A percentile compares a stretch with the other conserved stretches of the same genome.
phyloP scores from a whole-genome alignment of 2,797 vertebrate species.

The Hemitrygon akajei region DNA sequence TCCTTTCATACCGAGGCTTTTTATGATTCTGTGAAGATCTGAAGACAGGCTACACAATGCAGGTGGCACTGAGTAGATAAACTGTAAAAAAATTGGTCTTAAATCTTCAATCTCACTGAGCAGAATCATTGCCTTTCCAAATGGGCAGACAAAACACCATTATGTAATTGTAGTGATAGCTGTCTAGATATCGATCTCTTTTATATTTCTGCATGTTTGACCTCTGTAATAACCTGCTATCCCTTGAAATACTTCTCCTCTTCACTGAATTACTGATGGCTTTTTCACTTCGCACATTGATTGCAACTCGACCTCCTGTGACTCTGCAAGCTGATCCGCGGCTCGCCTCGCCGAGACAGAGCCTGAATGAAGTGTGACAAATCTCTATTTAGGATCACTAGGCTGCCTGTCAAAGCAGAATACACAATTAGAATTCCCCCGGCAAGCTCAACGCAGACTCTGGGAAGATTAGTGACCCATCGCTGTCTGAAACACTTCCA shows the following conservation, averaged over 20 bases:
- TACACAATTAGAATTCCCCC: slow-evolving; percentile 67
- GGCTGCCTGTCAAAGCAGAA: slow-evolving; percentile 53
- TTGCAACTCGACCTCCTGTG: slow-evolving; percentile 49
- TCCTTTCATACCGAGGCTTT: no score
- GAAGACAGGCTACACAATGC: not conserved
- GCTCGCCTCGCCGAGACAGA: slow-evolving; percentile 51
- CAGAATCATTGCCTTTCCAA: not conserved
- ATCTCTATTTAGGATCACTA: slow-evolving; percentile 68
- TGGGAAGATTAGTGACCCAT: slow-evolving; percentile 8
- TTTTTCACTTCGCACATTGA: slow-evolving; percentile 45
- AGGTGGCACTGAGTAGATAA: not conserved
- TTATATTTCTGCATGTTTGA: not conserved
- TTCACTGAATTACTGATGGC: slow-evolving; percentile 52
- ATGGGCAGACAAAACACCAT: not conserved
- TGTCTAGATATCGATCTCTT: slow-evolving; percentile 19
- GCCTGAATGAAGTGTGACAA: slow-evolving; percentile 72
- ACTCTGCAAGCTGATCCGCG: slow-evolving; percentile 62
- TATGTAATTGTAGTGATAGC: slow-evolving; percentile 24
- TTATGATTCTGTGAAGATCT: not conserved
- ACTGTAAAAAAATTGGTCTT: slow-evolving; percentile 4
- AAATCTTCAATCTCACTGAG: not conserved
- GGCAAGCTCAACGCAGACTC: slow-evolving; percentile 53
- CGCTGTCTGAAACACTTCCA: slow-evolving; percentile 49
- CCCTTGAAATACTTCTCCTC: slow-evolving; percentile 56
- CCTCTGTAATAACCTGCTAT: not conserved